Base-by-base conservation (phyloP, 64 coral and sea anemone species). In the Cladopsammia gracilis region DNA sequence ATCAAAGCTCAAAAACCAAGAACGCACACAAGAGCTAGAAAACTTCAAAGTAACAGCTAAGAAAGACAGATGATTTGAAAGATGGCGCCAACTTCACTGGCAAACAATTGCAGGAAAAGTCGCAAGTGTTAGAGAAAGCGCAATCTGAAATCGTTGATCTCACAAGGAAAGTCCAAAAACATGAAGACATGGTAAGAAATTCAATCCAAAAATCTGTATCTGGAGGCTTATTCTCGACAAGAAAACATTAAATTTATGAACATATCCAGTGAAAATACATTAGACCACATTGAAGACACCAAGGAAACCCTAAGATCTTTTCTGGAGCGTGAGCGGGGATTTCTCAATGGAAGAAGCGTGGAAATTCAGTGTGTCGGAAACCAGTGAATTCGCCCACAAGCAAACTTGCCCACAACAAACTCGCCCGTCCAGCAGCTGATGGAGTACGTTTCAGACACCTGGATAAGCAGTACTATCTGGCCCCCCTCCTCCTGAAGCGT, bases 171-270 rank as follows among this genome's bases (percentile, higher is more conserved):
- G 12, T 71, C 16, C 68, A 87, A 5, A 56, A 87, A 7, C 51
- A 71, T 14, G 62, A 50, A n/a, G 19, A 87, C n/a, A 3, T 4
- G 6, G 18, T 85, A 44, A 68, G 64, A 80, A 20, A 25, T 79
- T 6, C 18, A 91, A 59, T 71, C 89, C 7, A 91, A 82, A 73
- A 45, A 60, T 8, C 75, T 81, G 4, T 79, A 90, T 46, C 26
- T 90, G 22, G 49, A 77, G 50, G 19, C 75, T 8, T 56, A 53
- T 13, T 58, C 75, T 56, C 49, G 22, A 22, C n/a, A 66, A n/a
- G 89, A 91, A 48, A 91, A 91, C 24, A 71, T 70, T 3, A 69
- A 62, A 65, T 79, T 90, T 71, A 25, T 82, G 5, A 80, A 80
- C 24, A 90, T 90, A 48, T n/a, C n/a, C n/a, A 10, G 7, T 3